A percentile compares a stretch with the other conserved stretches of the same genome.
These are phyloP conservation scores for Drosophila melanogaster DNA, from an alignment of 1,140 invertebrate species.

Conservation along the genomic window Release_6_plus_ISO1_MT NC_004354.4:20642001-20642500, in stretches of 20 bases:
- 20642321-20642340: neutral
- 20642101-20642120: slow-evolving; percentile 66
- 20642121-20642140: slow-evolving; percentile 20
- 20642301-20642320: slow-evolving; percentile 48
- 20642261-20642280: slow-evolving; percentile 52
- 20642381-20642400: neutral
- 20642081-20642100: slow-evolving; percentile 41
- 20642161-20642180: slow-evolving; percentile 13
- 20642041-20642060: slow-evolving; percentile 67
- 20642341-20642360: neutral
- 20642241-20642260: slow-evolving; percentile 76
- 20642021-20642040: slow-evolving; percentile 22
- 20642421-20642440: too few relatives aligned
- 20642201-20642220: slow-evolving; percentile 28
- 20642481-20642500: neutral
- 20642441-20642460: too few relatives aligned
- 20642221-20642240: slow-evolving; percentile 62
- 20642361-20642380: slow-evolving; percentile 55
- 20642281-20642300: slow-evolving; percentile 62
- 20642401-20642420: neutral
- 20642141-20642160: slow-evolving; percentile 15
- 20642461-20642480: too few relatives aligned
- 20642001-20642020: slow-evolving; percentile 23
- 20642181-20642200: slow-evolving; percentile 4
- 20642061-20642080: slow-evolving; percentile 38